Evolutionary conservation across 2,797 vertebrate genomes (phyloP).

Genomic region (Helarctos malayanus): DNA sequence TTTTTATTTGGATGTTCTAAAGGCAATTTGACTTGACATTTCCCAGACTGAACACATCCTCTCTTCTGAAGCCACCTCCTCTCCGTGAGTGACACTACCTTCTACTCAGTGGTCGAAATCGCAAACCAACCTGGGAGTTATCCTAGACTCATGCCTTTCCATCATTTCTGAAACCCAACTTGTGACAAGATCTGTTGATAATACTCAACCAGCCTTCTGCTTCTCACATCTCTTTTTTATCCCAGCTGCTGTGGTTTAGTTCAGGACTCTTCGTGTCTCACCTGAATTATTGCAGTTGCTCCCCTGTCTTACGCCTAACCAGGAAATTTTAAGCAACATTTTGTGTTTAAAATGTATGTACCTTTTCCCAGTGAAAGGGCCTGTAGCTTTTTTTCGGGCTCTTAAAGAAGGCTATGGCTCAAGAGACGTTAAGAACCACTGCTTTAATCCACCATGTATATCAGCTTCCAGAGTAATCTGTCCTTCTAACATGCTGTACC

Average conservation of each 20-base stretch:
- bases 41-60: slow-evolving; percentile 20
- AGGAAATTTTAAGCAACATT: slow-evolving; percentile 52
- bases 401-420: slow-evolving; percentile 21
- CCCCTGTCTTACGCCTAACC: not conserved
- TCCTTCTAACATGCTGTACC: not conserved
- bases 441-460: slow-evolving; percentile 53
- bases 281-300: not conserved
- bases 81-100: not conserved
- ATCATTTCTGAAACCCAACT: slow-evolving; percentile 43
- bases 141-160: not conserved
- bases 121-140: not conserved
- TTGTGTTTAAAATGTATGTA: not conserved
- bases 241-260: not conserved
- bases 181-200: slow-evolving; percentile 39
- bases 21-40: slow-evolving; percentile 32
- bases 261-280: not conserved
- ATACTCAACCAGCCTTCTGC: slow-evolving; percentile 6
- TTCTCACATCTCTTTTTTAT: slow-evolving; percentile 45
- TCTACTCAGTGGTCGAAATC: not conserved
- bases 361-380: slow-evolving; percentile 29
- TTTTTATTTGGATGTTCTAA: slow-evolving; percentile 61
- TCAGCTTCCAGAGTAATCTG: slow-evolving; percentile 42
- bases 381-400: not conserved
- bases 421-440: slow-evolving; percentile 32
- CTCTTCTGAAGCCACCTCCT: slow-evolving; percentile 24